Evolutionary conservation across 1,140 invertebrate genomes (phyloP), one percentile per base, ranked within the genome.

Genomic region (Atta texana): DNA sequence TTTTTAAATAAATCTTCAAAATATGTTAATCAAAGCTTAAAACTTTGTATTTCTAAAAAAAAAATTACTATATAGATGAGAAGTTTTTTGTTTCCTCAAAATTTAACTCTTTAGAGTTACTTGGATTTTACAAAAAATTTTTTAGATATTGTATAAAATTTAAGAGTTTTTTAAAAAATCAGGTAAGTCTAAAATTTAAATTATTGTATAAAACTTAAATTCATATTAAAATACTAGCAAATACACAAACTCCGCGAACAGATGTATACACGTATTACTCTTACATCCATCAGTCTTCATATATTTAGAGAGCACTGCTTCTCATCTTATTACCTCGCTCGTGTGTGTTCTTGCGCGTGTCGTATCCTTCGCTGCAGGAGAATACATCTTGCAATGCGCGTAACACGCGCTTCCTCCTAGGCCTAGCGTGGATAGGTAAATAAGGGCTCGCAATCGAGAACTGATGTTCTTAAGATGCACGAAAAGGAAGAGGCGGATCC

Each of bases 361-460:
- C 18, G 12, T 61, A 63, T 75, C n/a, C 7, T 12, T 81, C 51
- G 51, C 66, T 59, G 55, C 55, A 21, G 39, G 39, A 84, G 49
- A 61, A 49, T 51, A 44, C 80, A 63, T 84, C 72, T 71, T 59
- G 55, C 76, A 80, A 34, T 44, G 61, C 68, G 76, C 55, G 63
- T 77, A 82, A 72, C 55, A 72, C 80, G 68, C 39, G 69, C 8
- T 63, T 61, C 39, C 24, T 84, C 14, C 24, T 57, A n/a, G 16
- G 16, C 34, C 63, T n/a, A 44, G 14, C 4, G 49, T 31, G n/a
- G 21, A 21, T 57, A 57, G 14, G 16, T 55, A 71, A 81, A 84
- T 61, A 74, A 12, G 7, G n/a, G 51, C 49, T 61, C 18, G 21
- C 34, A 21, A 49, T 76, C 14, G 57, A 63, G 24, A 66, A 14